Conservation (phyloP, 1,140 invertebrate genomes). For the Portunus trituberculatus region DNA sequence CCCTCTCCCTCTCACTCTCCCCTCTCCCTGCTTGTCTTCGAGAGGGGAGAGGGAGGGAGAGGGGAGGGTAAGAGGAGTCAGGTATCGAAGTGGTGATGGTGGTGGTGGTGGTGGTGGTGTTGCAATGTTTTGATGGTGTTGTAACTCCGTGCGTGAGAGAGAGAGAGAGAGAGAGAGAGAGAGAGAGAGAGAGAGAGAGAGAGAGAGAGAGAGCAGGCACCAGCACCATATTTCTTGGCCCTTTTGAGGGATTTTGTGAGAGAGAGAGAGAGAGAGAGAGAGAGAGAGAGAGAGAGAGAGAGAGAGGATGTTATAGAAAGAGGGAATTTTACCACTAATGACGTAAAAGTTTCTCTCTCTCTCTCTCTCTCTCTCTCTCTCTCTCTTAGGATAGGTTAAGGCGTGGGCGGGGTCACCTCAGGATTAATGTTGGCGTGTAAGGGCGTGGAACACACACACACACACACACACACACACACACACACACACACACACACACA, state of each 20-base stretch:
- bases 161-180: background rate
- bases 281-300: no score
- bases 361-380: background rate
- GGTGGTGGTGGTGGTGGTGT: background rate
- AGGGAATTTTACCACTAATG: no score
- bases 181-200: no score
- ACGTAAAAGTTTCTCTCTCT: no score
- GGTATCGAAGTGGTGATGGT: background rate
- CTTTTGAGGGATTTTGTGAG: no score
- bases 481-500: no score
- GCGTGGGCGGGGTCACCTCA: background rate
- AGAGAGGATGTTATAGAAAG: no score
- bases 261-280: no score
- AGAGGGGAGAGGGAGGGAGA: background rate
- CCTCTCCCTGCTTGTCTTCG: no score
- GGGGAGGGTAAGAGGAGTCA: background rate
- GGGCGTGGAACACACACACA: no score
- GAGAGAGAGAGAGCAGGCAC: no score
- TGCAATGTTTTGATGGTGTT: slow-evolving; percentile 6
- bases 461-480: background rate
- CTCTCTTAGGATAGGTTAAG: background rate
- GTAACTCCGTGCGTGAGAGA: background rate
- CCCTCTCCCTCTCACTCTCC: background rate
- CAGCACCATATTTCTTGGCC: no score
- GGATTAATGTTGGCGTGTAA: background rate